phyloP scores from a whole-genome alignment of 2,797 vertebrate genomes.

The Acanthurus tractus region DNA sequence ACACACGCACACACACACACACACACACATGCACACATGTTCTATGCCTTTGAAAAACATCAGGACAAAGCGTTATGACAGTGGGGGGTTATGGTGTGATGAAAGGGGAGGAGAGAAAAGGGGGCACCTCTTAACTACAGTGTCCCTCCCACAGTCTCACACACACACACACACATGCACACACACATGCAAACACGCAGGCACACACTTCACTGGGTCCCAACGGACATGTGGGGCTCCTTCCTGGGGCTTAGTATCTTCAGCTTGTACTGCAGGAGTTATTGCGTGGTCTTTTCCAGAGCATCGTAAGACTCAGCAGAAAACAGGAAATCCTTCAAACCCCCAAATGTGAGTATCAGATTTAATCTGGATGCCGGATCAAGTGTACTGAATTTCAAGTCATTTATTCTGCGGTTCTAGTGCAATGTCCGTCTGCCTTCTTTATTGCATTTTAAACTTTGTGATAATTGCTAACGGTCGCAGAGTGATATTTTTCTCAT shows the following conservation, averaged over 20 bases:
- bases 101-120: slow-evolving; percentile 76
- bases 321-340: slow-evolving; percentile 58
- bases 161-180: slow-evolving; percentile 41
- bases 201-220: slow-evolving; percentile 60
- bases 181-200: slow-evolving; percentile 40
- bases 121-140: slow-evolving; percentile 69
- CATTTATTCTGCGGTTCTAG: neutral
- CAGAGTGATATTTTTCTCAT: neutral
- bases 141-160: slow-evolving; percentile 75
- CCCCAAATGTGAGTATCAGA: slow-evolving; percentile 71
- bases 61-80: slow-evolving; percentile 66
- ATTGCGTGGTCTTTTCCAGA: slow-evolving; percentile 41
- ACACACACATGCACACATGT: neutral
- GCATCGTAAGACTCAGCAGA: slow-evolving; percentile 36
- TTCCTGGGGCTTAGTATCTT: slow-evolving; percentile 27
- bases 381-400: slow-evolving; percentile 30
- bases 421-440: neutral
- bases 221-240: slow-evolving; percentile 65
- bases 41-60: slow-evolving; percentile 50
- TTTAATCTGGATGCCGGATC: slow-evolving; percentile 45
- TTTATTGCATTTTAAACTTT: slow-evolving; percentile 11
- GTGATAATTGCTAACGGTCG: neutral
- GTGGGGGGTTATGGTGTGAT: slow-evolving; percentile 69
- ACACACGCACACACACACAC: neutral
- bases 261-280: slow-evolving; percentile 41